Conservation (phyloP, 2,797 vertebrate genomes). For the Rhinophrynus dorsalis region DNA sequence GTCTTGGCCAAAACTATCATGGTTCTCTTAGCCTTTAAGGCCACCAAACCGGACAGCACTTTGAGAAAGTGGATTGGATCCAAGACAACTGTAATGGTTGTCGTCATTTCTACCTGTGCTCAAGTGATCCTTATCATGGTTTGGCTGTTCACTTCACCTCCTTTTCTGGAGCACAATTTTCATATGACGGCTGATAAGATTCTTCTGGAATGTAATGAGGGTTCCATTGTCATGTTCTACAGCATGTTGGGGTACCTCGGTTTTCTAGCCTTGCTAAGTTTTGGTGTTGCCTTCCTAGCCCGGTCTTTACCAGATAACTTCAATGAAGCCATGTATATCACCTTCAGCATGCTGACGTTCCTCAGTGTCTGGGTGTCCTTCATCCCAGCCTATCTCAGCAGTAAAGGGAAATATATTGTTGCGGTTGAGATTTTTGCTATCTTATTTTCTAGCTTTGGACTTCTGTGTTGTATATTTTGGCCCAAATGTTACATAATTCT, state of each 20-base stretch:
- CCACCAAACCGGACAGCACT: neutral
- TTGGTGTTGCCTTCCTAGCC: conserved; percentile 35
- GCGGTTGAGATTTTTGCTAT: conserved; percentile 40
- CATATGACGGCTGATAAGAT: neutral
- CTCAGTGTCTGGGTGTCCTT: conserved; percentile 37
- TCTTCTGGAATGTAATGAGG: conserved; percentile 23
- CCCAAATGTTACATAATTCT: conserved; percentile 45
- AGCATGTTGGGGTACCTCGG: conserved; percentile 13
- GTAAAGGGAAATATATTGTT: conserved; percentile 24
- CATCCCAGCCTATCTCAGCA: conserved; percentile 31
- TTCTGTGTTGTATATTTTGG: conserved; percentile 39
- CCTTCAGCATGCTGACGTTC: conserved; percentile 42
- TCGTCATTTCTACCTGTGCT: neutral
- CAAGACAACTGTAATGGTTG: neutral
- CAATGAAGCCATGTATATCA: conserved; percentile 45
- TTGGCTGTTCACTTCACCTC: neutral
- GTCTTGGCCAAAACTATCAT: conserved; percentile 24
- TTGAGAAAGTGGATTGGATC: conserved; percentile 12
- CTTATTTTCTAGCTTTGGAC: conserved; percentile 22
- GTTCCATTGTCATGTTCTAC: conserved; percentile 1
- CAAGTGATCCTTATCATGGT: neutral
- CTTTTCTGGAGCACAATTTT: neutral
- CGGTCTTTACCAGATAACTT: conserved; percentile 37
- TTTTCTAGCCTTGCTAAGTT: conserved; percentile 10
- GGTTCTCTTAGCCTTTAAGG: conserved; percentile 13